These are phyloP conservation scores for Champsocephalus esox DNA, from an alignment of 2,797 vertebrate genomes.

Conservation along the genomic window DNA sequence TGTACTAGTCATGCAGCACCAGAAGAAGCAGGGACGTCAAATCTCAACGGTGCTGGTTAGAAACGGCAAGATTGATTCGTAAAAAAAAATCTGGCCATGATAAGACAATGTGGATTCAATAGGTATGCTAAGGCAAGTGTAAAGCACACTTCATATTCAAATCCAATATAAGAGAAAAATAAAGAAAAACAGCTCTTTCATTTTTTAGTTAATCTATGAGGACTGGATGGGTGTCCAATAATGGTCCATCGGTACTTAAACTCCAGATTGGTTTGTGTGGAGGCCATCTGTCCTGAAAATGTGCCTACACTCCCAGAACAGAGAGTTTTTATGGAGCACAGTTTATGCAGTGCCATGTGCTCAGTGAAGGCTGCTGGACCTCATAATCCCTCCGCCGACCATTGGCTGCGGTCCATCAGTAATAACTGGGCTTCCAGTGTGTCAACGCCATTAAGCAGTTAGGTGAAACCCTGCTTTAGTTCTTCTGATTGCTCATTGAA, in stretches of 20 bases:
- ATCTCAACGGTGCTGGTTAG: constrained; percentile 24
- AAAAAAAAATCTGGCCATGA: constrained; percentile 50
- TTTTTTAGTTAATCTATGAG: neutral
- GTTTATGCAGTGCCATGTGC: constrained; percentile 1
- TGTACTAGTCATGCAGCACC: constrained; percentile 22
- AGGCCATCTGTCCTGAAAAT: constrained; percentile 1
- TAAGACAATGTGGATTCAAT: constrained; percentile 47
- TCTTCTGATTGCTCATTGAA: neutral
- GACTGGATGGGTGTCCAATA: neutral
- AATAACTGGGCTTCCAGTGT: too few relatives aligned
- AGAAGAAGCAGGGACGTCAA: constrained; percentile 22
- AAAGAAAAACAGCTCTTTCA: neutral
- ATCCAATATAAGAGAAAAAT: neutral
- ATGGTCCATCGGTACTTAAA: neutral
- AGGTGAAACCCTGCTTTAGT: too few relatives aligned
- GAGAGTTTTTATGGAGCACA: constrained; percentile 1
- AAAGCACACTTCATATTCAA: neutral
- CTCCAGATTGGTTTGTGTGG: neutral
- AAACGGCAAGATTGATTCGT: constrained; percentile 61
- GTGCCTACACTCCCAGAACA: neutral
- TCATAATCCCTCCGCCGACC: constrained; percentile 4
- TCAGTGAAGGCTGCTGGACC: constrained; percentile 9
- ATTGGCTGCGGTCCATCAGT: too few relatives aligned
- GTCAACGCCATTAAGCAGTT: too few relatives aligned
- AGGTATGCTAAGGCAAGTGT: constrained; percentile 1